Evolutionary conservation across 2,797 vertebrate genomes (phyloP).

Genomic region (Lepilemur ruficaudatus): DNA sequence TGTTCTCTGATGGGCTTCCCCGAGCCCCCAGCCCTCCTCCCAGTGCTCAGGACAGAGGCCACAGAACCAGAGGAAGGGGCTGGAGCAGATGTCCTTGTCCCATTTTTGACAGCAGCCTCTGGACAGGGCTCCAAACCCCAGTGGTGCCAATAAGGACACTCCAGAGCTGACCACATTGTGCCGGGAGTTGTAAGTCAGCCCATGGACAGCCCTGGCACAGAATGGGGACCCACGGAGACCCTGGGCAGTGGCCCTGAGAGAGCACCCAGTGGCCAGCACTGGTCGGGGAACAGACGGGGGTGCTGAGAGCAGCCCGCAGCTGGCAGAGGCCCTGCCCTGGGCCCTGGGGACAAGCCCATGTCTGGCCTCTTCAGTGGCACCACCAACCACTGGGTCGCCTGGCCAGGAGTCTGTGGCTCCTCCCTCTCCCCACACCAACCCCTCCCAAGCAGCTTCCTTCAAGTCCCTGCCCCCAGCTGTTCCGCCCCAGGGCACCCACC

Average conservation of each 20-base stretch:
- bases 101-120: neutral
- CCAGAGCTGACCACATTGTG: neutral
- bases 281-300: neutral
- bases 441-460: neutral
- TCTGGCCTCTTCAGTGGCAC: neutral
- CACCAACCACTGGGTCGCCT: neutral
- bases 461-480: neutral
- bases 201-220: neutral
- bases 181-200: neutral
- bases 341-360: neutral
- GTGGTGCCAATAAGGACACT: neutral
- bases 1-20: accelerated
- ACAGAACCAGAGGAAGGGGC: neutral
- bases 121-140: neutral
- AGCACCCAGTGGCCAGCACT: accelerated
- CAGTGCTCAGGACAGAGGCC: neutral
- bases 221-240: neutral
- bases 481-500: neutral
- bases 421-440: neutral
- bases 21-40: too few species aligned
- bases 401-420: neutral
- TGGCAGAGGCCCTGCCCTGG: neutral
- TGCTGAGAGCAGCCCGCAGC: neutral
- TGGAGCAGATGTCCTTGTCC: neutral
- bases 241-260: neutral